Evolutionary conservation across 2,888 invertebrate genomes (phyloP), one percentile per base, ranked within the genome.

Genomic region (Oscheius myriophilus): DNA sequence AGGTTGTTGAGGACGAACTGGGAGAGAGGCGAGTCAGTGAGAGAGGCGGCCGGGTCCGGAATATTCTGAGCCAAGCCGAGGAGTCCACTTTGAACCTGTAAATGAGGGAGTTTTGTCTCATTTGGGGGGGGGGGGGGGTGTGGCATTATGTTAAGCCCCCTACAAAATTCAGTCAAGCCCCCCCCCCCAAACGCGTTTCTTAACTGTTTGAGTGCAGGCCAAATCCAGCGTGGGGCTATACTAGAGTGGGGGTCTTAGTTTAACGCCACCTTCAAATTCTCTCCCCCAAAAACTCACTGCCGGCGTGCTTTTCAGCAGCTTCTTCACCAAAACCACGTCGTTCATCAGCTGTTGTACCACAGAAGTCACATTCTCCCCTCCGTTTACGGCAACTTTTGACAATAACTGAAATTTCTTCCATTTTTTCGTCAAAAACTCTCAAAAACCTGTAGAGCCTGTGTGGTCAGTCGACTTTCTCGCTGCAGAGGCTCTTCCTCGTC

Each of bases 281-380:
- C 33, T 33, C 33, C 9, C 33, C 9, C 33, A 33, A 3, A 7
- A 18, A 46, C 46, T 46, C 46, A 46, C 46, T 4, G 46, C 16
- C 4, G 46, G 46, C 11, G 46, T 46, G 16, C n/a, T 18, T 11
- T 46, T 46, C 25, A 76, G 68, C 6, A 62, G 54, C 21, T 67
- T 73, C 42, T 72, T 71, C 45, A 76, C 14, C 45, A 41, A 68
- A 11, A 45, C 71, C 7, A 26, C 11, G 18, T 69, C 45, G n/a
- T 62, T 46, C 41, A 68, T 67, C 4, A 75, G 18, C 9, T 70
- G 18, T 51, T 23, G 41, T 16, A 26, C 51, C 33, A 26, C 4
- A 6, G 18, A n/a, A n/a, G 51, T 18, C 11, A 41, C 21, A 4
- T 62, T 25, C 25, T 52, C n/a, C 16, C 12, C 16, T n/a, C 16